phyloP scores from a whole-genome alignment of 2,113 vertebrate species.

The Anarhynchus alexandrinus region DNA sequence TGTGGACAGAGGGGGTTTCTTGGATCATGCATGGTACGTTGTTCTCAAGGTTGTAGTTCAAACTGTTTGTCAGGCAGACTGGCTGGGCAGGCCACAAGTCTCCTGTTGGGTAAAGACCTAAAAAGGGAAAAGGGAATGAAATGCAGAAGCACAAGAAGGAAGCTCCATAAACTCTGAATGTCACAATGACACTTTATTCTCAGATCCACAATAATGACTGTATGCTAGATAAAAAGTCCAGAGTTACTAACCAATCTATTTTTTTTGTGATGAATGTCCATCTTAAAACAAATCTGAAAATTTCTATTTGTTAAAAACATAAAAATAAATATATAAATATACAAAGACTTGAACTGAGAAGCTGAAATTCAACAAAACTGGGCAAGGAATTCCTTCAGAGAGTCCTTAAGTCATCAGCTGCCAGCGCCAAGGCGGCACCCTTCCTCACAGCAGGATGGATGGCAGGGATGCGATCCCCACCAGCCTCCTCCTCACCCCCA shows the following conservation, averaged over 20 bases:
- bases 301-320: neutral
- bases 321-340: neutral
- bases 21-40: constrained; percentile 78
- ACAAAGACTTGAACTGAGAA: neutral
- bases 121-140: neutral
- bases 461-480: neutral
- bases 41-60: constrained; percentile 87
- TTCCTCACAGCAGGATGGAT: neutral
- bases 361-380: neutral
- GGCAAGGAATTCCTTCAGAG: neutral
- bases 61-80: constrained; percentile 84
- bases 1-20: constrained; percentile 75
- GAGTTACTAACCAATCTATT: neutral
- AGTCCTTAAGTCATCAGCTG: neutral
- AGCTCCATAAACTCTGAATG: neutral
- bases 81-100: constrained; percentile 87
- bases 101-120: constrained; percentile 80
- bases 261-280: neutral
- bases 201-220: neutral
- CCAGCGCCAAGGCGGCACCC: neutral
- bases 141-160: neutral
- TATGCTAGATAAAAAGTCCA: neutral
- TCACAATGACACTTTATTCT: neutral
- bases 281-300: neutral
- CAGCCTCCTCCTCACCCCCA: neutral